Base-by-base conservation (phyloP, 2,888 invertebrate genomes). In the Galerucella calmariensis region DNA sequence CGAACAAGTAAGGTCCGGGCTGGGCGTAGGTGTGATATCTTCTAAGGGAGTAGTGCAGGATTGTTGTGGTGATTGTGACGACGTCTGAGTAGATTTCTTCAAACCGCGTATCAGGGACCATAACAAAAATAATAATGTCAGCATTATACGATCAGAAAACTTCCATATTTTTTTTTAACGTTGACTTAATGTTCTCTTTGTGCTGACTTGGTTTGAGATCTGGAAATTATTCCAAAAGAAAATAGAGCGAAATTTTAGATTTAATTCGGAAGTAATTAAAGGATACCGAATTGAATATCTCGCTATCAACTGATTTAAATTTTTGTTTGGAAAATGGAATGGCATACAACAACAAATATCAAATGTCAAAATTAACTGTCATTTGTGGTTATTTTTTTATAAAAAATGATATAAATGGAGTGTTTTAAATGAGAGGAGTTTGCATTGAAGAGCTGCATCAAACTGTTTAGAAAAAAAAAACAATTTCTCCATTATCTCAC, bases 41-140 rank as follows among this genome's bases (percentile, higher is more conserved):
- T 75, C 77, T 68, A 67, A 72, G 27, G 75, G 75, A 35, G 70
- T 67, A 44, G 53, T 69, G 74, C 51, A 41, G 62, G 62, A 53
- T 62, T 51, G 62, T 20, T 65, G 63, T 69, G 77, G 65, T 66
- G 75, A 67, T 65, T 79, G 58, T 75, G 83, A 78, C 76, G 82
- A 75, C 35, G 77, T 79, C 65, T 77, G 78, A 67, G 77, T 75
- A 69, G 82, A 80, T 76, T 85, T 85, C 81, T 83, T 86, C 67
- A 91, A 88, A 87, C 90, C 91, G 86, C 91, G 91, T 84, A 91
- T 90, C 80, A 89, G 89, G 83, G 90, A 90, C 91, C 91, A 91
- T 88, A 90, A 87, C 87, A 91, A 89, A 84, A 91, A 90, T 83
- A 91, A 89, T 84, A 91, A 86, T 84, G 91, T 91, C 87, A 92